Conservation (phyloP, 1,140 invertebrate species). For the Solenopsis invicta region DNA sequence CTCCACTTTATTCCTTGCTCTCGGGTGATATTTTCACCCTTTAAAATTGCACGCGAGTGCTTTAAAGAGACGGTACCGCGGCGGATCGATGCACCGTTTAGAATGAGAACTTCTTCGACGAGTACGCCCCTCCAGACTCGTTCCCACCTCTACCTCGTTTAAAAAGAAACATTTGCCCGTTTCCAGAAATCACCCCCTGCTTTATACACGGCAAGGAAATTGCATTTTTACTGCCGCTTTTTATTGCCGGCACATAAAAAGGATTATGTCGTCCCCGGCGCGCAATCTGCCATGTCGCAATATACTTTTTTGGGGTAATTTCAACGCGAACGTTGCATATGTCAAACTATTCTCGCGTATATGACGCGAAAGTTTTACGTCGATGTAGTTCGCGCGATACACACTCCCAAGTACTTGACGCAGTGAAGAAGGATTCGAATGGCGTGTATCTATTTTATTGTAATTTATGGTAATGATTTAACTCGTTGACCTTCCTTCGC, state of each 20-base stretch:
- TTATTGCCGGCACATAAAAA: conserved; percentile 56
- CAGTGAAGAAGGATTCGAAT: background rate
- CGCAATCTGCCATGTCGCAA: conserved; percentile 38
- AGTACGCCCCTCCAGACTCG: background rate
- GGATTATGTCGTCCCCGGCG: conserved; percentile 48
- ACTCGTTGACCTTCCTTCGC: conserved; percentile 11
- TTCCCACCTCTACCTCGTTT: background rate
- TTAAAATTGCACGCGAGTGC: conserved; percentile 13
- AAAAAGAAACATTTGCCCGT: conserved; percentile 42
- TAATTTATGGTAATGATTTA: conserved; percentile 28
- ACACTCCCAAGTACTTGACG: background rate
- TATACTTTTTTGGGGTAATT: conserved; percentile 45
- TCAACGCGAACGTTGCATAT: background rate
- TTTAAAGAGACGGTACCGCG: background rate
- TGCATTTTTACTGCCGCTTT: conserved; percentile 57
- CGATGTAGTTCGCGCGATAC: background rate
- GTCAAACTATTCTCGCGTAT: background rate
- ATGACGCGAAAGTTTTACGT: background rate
- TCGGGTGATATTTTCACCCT: background rate
- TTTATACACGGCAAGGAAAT: conserved; percentile 46
- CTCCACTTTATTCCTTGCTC: background rate
- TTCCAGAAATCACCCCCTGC: conserved; percentile 47
- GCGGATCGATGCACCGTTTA: conserved; percentile 8
- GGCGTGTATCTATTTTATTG: background rate
- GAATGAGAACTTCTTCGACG: conserved; percentile 11